Conservation (phyloP, 2,888 invertebrate species). For the Agrotis puta region DNA sequence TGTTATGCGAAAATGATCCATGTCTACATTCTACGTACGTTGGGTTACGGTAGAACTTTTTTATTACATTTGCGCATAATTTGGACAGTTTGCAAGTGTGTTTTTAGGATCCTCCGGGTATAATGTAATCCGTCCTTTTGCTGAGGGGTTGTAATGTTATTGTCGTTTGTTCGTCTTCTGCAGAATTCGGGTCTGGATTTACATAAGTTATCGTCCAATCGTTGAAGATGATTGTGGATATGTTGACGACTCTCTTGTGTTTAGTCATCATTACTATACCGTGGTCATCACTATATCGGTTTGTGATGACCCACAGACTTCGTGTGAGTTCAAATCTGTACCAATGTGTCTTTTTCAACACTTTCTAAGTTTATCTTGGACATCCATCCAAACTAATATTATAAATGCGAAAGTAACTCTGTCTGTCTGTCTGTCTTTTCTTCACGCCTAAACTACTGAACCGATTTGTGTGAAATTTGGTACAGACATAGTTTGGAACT, state of each 20-base stretch:
- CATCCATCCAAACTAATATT: no score
- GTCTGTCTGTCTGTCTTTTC: no score
- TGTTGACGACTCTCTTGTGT: neutral
- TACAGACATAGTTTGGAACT: no score
- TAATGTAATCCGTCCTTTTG: conserved; percentile 46
- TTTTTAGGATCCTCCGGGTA: conserved; percentile 47
- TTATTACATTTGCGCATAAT: conserved; percentile 61
- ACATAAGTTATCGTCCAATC: conserved; percentile 20
- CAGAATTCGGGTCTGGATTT: conserved; percentile 28
- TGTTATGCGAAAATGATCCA: conserved; percentile 1
- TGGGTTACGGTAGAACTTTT: conserved; percentile 43
- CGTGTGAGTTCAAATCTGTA: no score
- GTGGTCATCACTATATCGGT: no score
- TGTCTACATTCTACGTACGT: neutral
- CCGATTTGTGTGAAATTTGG: no score
- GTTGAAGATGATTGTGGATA: neutral
- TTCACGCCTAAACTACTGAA: no score
- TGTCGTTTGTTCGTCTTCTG: conserved; percentile 33
- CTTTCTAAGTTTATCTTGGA: no score
- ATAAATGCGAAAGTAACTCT: no score
- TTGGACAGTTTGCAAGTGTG: conserved; percentile 44
- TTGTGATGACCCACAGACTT: no score
- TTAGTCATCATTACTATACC: no score
- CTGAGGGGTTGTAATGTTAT: conserved; percentile 20
- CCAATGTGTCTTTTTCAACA: no score